Base-by-base conservation (phyloP, 2,888 invertebrate genomes). In the Nymphalis polychloros region DNA sequence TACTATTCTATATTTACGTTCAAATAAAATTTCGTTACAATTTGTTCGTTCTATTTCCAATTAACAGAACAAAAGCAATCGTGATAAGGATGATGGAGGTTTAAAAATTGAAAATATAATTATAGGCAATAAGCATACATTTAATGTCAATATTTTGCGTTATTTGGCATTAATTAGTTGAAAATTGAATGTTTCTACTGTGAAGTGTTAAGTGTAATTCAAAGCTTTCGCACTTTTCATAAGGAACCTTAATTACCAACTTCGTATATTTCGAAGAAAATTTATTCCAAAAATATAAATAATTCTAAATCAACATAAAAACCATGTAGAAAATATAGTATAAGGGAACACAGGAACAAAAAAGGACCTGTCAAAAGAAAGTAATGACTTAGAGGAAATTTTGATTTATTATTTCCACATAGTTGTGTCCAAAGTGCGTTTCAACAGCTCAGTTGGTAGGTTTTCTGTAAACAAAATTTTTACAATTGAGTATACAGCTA, bases 401-500 rank as follows among this genome's bases (percentile, higher is more conserved):
- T 89, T 84, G 90, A 89, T 92, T 91, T 91, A 91, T 92, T 92
- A 92, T 92, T 92, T 92, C 92, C 92, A 92, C 90, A 91, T 90
- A 90, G 86, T 87, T 87, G 92, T 91, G 88, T 92, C 92, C 92
- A 91, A 84, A 88, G 88, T 89, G 90, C 88, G 90, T 89, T 90
- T 89, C 90, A 84, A 91, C 90, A 85, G 91, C 87, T 88, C 84
- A 87, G 90, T 89, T 83, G 85, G 90, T 86, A 90, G 92, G 81
- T 86, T 77, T 89, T 92, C 92, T 92, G 92, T 79, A 92, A 92
- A 90, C 86, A 92, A 92, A 92, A 92, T 87, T 86, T 87, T 84
- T 83, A 87, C 79, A 85, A 85, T 90, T 91, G 84, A 90, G 84
- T 88, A 86, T 81, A 86, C 81, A 71, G 76, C 73, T 80, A 49